Base-by-base conservation (phyloP, 2,888 invertebrate species). In the Coenonympha arcania region DNA sequence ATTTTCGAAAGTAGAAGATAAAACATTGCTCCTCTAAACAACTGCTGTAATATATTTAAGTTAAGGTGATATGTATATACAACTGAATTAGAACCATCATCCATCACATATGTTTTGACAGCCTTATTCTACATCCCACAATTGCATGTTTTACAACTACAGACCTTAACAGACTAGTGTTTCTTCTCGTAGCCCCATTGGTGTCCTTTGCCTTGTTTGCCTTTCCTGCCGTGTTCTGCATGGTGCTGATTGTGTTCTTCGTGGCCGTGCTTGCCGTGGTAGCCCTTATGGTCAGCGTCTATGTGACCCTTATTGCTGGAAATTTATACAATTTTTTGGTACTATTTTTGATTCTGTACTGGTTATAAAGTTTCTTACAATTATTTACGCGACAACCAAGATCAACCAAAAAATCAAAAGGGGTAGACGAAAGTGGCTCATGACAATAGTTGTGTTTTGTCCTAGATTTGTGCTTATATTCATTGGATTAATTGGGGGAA, bases 271-370 rank as follows among this genome's bases (percentile, higher is more conserved):
- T 89, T 88, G 2, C 87, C 88, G 48, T 90, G 87, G 73, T 89
- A 80, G 0, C 90, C 91, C 57, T 89, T 89, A 68, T 91, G 90
- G 56, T 90, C 90, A 9, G 89, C 88, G 55, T 90, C 90, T 52
- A 89, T 73, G 62, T 90, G 90, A 0, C 91, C 91, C 65, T 91
- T 90, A 62, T 90, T 88, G 54, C 88, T 86, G 71, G 82, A 81
- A 42, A 46, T 6, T 48, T 8, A 43, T 2, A 43, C 9, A 4
- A 16, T 15, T 16, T 31, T 6, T 15, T 30, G 13, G 9, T 26
- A 8, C 1, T 9, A 3, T 6, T 9, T 9, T 6, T 9, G 9
- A 9, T 26, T n/a, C n/a, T n/a, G n/a, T n/a, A n/a, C n/a, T n/a
- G n/a, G n/a, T n/a, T n/a, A n/a, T n/a, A n/a, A n/a, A n/a, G n/a